Evolutionary conservation across 2,888 invertebrate genomes (phyloP).

Genomic region (Epsilonema sp.): DNA sequence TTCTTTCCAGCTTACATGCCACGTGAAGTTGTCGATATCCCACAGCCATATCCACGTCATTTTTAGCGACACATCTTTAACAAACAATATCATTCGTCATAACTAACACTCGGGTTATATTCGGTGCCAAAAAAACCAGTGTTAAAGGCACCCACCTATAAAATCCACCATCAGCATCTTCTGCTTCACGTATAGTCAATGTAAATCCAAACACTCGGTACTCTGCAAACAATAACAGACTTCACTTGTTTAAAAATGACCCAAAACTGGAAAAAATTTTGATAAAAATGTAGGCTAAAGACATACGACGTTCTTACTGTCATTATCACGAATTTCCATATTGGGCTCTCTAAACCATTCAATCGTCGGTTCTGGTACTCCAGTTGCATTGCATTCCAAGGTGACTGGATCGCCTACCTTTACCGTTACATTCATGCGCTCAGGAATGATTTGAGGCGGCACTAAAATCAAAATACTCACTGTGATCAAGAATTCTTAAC

Average conservation of each 20-base stretch:
- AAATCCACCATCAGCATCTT: constrained; percentile 20
- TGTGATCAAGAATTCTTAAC: too few relatives aligned
- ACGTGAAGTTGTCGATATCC: constrained; percentile 18
- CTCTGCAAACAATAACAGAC: too few relatives aligned
- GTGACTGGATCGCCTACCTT: constrained; percentile 29
- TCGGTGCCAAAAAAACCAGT: too few relatives aligned
- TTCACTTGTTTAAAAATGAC: too few relatives aligned
- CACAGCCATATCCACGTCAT: constrained; percentile 26
- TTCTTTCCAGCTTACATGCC: constrained; percentile 14
- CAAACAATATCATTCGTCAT: too few relatives aligned
- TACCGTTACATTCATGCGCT: constrained; percentile 25
- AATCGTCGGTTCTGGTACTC: constrained; percentile 32
- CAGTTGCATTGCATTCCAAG: constrained; percentile 34
- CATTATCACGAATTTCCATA: constrained; percentile 13
- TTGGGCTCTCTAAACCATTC: constrained; percentile 28
- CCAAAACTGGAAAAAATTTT: too few relatives aligned
- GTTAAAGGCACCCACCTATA: too few relatives aligned
- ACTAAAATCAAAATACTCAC: constrained; percentile 18
- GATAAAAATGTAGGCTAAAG: too few relatives aligned
- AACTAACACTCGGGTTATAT: too few relatives aligned
- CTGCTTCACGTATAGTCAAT: constrained; percentile 19
- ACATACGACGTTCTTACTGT: too few relatives aligned
- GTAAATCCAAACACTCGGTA: constrained; percentile 23
- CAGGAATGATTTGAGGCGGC: constrained; percentile 18
- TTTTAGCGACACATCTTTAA: constrained; percentile 30